Conservation (phyloP, 2,113 vertebrate species). For the Oryzias melastigma region DNA sequence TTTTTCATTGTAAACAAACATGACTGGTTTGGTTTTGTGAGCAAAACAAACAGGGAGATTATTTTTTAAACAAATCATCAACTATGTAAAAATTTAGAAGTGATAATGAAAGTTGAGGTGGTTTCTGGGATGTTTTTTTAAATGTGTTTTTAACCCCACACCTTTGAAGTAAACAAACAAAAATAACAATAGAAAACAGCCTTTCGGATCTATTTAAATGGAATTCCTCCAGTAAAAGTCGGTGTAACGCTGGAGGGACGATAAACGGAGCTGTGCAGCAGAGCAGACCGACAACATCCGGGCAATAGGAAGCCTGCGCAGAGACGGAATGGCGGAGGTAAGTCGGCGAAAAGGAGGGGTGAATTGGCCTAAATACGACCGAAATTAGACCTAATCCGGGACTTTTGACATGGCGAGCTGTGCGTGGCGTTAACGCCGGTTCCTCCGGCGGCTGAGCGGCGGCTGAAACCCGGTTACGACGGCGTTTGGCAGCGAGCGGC, state of each 20-base stretch:
- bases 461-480: constrained; percentile 17
- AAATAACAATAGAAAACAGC: background rate
- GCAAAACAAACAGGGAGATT: background rate
- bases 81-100: accelerated
- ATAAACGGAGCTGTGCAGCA: constrained; percentile 66
- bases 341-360: constrained; percentile 76
- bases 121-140: background rate
- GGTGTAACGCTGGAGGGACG: constrained; percentile 43
- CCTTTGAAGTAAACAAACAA: background rate
- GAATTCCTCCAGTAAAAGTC: no score
- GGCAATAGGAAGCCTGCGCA: constrained; percentile 78
- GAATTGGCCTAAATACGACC: constrained; percentile 48
- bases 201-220: background rate
- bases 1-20: no score
- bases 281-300: constrained; percentile 79
- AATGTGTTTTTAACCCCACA: background rate
- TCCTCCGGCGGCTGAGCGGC: constrained; percentile 31
- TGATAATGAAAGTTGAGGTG: constrained; percentile 9
- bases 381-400: constrained; percentile 32
- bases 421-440: constrained; percentile 17
- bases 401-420: constrained; percentile 15
- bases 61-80: background rate
- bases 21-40: no score
- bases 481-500: constrained; percentile 45
- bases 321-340: constrained; percentile 84